Percentiles rank a stretch among this genome's conserved stretches.
phyloP scores from a whole-genome alignment of 2,888 invertebrate species.

The Drosophila imparisetae region DNA sequence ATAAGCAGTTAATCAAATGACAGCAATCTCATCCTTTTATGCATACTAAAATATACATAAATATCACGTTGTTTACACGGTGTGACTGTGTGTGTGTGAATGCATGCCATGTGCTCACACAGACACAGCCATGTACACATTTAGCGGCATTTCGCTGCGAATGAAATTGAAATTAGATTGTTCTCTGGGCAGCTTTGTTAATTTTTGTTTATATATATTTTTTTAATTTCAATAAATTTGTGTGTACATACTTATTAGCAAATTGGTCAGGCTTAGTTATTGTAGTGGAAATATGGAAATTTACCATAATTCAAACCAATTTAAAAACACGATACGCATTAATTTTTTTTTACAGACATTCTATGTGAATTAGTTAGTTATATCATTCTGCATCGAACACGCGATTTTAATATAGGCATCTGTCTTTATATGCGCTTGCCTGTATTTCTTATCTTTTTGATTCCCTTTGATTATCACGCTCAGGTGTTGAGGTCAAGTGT shows the following conservation, averaged over 20 bases:
- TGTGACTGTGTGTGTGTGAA: conserved; percentile 10
- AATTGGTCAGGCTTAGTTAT: conserved; percentile 40
- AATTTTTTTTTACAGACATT: neutral
- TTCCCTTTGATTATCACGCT: conserved; percentile 1
- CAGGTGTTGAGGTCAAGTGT: conserved; percentile 40
- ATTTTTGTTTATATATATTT: neutral
- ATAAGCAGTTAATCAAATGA: conserved; percentile 61
- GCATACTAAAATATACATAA: neutral
- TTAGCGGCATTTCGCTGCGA: conserved; percentile 27
- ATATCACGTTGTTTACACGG: conserved; percentile 41
- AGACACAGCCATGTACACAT: conserved; percentile 1
- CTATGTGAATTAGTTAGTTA: neutral
- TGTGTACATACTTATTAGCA: conserved; percentile 1
- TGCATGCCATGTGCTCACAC: conserved; percentile 45
- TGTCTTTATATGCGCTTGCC: conserved; percentile 1
- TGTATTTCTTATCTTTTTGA: conserved; percentile 11
- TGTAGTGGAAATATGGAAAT: neutral
- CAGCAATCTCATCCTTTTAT: conserved; percentile 7
- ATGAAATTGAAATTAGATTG: conserved; percentile 29
- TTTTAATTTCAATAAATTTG: conserved; percentile 1
- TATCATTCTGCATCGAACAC: neutral
- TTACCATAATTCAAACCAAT: neutral
- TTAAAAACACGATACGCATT: neutral
- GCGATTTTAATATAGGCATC: neutral
- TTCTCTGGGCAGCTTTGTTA: neutral